phyloP scores from a whole-genome alignment of 2,797 vertebrate genomes.

The Pagetopsis macropterus region DNA sequence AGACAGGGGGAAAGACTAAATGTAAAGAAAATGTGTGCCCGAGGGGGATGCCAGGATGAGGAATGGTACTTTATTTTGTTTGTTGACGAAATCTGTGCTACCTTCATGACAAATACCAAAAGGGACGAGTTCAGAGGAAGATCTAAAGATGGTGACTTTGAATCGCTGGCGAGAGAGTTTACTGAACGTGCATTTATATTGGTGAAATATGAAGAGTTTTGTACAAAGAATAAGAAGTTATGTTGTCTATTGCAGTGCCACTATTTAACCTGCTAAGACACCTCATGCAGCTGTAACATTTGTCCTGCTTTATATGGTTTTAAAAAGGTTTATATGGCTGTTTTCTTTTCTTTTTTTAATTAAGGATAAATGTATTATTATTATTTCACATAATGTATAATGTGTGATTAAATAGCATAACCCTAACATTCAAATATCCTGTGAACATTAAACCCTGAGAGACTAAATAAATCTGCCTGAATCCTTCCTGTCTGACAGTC shows the following conservation, averaged over 20 bases:
- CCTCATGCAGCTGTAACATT: constrained; percentile 1
- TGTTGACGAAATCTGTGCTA: background rate
- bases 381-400: background rate
- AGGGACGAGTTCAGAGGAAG: background rate
- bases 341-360: constrained; percentile 10
- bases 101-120: background rate
- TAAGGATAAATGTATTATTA: constrained; percentile 11
- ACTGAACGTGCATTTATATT: constrained; percentile 18
- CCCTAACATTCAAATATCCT: background rate
- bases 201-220: background rate
- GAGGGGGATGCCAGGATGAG: background rate
- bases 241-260: background rate
- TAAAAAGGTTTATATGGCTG: background rate
- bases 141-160: background rate
- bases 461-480: constrained; percentile 23
- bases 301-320: background rate
- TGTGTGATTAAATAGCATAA: background rate
- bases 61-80: background rate
- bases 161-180: constrained; percentile 1
- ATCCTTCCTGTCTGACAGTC: background rate
- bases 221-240: background rate
- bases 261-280: constrained; percentile 20
- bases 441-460: constrained; percentile 11
- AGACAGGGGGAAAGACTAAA: background rate
- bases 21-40: background rate